Percentiles rank a stretch among this genome's conserved stretches.
These are phyloP conservation scores for Pycnonotus jocosus DNA, from an alignment of 2,113 vertebrate species.

Conservation along the genomic window DNA sequence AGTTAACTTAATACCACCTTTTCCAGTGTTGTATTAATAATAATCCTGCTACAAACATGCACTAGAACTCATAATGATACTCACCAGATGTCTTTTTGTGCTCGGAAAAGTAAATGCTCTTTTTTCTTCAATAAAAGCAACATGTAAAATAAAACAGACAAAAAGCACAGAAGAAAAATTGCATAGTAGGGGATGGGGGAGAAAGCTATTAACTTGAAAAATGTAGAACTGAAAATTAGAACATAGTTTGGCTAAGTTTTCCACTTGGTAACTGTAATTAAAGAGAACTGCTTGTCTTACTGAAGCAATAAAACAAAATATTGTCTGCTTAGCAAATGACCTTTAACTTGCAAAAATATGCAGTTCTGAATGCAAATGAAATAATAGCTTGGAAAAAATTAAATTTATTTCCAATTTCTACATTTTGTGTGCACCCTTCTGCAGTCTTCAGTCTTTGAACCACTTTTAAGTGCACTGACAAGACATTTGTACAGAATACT, in stretches of 20 bases:
- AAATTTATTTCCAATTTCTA: neutral
- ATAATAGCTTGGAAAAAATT: neutral
- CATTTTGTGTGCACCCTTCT: neutral
- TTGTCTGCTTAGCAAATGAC: neutral
- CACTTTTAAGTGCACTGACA: neutral
- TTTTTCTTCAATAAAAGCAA: neutral
- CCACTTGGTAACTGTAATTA: constrained; percentile 16
- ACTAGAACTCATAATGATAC: constrained; percentile 1
- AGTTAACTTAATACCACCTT: constrained; percentile 13
- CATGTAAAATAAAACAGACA: constrained; percentile 21
- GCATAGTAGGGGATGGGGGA: neutral
- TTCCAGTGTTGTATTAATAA: constrained; percentile 14
- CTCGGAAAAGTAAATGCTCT: neutral
- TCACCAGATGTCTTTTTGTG: constrained; percentile 31
- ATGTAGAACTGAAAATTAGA: constrained; percentile 26
- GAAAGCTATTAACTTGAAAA: constrained; percentile 42
- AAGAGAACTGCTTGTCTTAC: neutral
- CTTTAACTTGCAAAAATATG: neutral
- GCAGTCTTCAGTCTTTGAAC: neutral
- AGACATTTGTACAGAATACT: neutral
- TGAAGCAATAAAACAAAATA: constrained; percentile 39
- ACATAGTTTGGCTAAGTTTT: constrained; percentile 20
- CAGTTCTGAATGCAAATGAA: neutral
- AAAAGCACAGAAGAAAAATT: constrained; percentile 4
- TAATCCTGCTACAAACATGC: neutral